Conservation (phyloP, 2,888 invertebrate species). For the Torymus auratus region DNA sequence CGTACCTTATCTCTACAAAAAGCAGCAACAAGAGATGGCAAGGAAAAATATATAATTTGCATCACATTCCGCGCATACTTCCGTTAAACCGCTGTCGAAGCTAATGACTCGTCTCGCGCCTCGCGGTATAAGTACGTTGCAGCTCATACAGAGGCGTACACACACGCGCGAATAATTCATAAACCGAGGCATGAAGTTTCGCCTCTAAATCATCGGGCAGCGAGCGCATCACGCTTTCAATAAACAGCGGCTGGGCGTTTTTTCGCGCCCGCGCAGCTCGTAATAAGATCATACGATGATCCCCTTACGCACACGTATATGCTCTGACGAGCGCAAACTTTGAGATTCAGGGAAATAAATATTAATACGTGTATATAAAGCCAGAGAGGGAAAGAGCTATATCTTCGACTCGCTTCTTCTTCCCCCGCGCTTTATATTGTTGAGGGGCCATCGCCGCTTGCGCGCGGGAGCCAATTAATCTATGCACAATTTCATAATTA, state of each 20-base stretch:
- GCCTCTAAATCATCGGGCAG: slow-evolving; percentile 24
- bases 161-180: slow-evolving; percentile 13
- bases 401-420: slow-evolving; percentile 6
- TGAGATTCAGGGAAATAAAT: neutral
- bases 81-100: slow-evolving; percentile 4
- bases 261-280: neutral
- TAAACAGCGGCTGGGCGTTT: slow-evolving; percentile 10
- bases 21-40: neutral
- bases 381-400: too few species aligned
- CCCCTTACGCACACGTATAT: neutral
- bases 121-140: too few species aligned
- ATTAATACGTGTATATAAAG: too few species aligned
- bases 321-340: neutral
- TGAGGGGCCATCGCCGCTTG: slow-evolving; percentile 67
- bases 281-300: slow-evolving; percentile 45
- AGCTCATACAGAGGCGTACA: too few species aligned
- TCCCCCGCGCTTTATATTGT: slow-evolving; percentile 7
- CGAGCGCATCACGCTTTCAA: slow-evolving; percentile 1
- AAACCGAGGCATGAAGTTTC: slow-evolving; percentile 4
- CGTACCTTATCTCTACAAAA: neutral
- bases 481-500: slow-evolving; percentile 76
- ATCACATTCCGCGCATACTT: neutral
- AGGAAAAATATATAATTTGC: neutral
- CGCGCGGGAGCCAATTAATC: slow-evolving; percentile 74
- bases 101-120: slow-evolving; percentile 28